Base-by-base conservation (phyloP, 2,797 vertebrate genomes). In the Anableps anableps region DNA sequence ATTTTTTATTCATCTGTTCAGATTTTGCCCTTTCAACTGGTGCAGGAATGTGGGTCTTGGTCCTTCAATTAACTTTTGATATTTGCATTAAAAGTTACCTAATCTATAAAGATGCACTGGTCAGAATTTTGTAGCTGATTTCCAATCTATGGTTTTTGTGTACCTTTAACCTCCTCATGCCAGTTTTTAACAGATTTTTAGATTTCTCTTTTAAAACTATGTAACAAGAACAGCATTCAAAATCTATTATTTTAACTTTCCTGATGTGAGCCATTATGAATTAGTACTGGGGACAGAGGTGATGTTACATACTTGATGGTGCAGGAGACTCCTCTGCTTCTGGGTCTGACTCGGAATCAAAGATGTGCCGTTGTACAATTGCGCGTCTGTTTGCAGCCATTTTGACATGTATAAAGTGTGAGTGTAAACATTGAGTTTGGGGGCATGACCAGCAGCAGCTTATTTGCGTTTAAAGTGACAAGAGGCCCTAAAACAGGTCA, bases 1-100 rank as follows among this genome's bases (percentile, higher is more conserved):
- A 29, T 87, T 78, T 80, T 11, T 41, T 41, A 64, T 78, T 71
- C 5, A 19, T 77, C 36, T 76, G 4, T 38, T 29, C 48, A 78
- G n/a, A 19, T 11, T 74, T 7, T 66, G 50, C 64, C 48, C 55
- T 43, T 17, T 82, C 75, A 79, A 64, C 50, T 45, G 77, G 9
- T 23, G 21, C 21, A 53, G 75, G 38, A 50, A 74, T 74, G 8
- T 31, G 10, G 14, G 21, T 71, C 34, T 68, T 8, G 16, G 17
- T 66, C 26, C 19, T 58, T 64, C 23, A 41, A 6, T 82, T 51
- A 41, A 16, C 71, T 45, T n/a, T 70, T 43, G 21, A n/a, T n/a
- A 23, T 70, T n/a, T 70, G 43, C 7, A 29, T 19, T 2, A 7
- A 26, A 68, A 7, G 31, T 68, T 68, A 13, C 66, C 38, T 43